phyloP scores from a whole-genome alignment of 1,140 invertebrate species.

The Gryllus bimaculatus region DNA sequence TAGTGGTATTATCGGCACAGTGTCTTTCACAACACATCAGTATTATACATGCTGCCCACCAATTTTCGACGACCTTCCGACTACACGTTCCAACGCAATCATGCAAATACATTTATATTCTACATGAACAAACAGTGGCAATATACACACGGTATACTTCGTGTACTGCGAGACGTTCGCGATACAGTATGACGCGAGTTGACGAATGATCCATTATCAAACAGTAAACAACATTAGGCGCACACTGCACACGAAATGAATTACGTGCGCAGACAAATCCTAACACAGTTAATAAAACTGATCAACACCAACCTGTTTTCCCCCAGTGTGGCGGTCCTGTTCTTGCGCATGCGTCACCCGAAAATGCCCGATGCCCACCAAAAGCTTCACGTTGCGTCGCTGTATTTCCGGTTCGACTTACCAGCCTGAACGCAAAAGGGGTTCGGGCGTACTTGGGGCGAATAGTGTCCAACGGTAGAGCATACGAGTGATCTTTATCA shows the following conservation, averaged over 20 bases:
- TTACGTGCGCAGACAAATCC: not conserved
- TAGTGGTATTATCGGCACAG: not conserved
- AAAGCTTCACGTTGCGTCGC: not conserved
- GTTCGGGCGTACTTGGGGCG: too few relatives aligned
- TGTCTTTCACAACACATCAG: too few relatives aligned
- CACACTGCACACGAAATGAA: not conserved
- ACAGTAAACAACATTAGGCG: not conserved
- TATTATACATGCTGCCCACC: too few relatives aligned
- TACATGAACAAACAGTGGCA: too few relatives aligned
- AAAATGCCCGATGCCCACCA: not conserved
- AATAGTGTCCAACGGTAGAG: too few relatives aligned
- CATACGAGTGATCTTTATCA: too few relatives aligned
- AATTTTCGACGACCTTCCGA: too few relatives aligned
- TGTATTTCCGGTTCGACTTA: conserved; percentile 12
- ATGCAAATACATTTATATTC: too few relatives aligned
- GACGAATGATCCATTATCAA: conserved; percentile 1
- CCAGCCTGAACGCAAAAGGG: too few relatives aligned
- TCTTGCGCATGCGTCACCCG: conserved; percentile 12
- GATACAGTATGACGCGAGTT: not conserved
- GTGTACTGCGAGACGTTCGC: not conserved
- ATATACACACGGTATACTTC: not conserved
- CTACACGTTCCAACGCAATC: too few relatives aligned
- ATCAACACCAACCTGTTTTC: conserved; percentile 16
- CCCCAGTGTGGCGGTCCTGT: conserved; percentile 8
- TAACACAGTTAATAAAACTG: not conserved